Conservation (phyloP, 1,140 invertebrate genomes). For the Rhizoglyphus robini region DNA sequence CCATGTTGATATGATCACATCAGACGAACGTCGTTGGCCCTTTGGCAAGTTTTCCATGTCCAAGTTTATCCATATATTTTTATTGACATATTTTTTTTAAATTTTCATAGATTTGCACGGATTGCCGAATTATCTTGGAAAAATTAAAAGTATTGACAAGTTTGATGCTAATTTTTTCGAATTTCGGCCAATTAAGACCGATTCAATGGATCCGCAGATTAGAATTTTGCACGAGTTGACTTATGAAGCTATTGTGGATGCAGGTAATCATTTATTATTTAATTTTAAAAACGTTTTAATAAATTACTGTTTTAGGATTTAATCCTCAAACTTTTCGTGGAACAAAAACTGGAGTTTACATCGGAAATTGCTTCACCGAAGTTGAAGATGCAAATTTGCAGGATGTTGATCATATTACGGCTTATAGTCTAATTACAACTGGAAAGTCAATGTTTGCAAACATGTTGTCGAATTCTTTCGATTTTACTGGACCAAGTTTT, state of each 20-base stretch:
- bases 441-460: slow-evolving; percentile 90
- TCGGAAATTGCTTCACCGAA: slow-evolving; percentile 73
- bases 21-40: slow-evolving; percentile 24
- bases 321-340: slow-evolving; percentile 34
- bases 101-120: slow-evolving; percentile 41
- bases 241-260: slow-evolving; percentile 85
- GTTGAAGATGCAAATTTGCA: slow-evolving; percentile 60
- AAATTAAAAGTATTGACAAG: slow-evolving; percentile 68
- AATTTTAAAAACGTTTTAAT: background rate
- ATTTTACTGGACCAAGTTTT: slow-evolving; percentile 76
- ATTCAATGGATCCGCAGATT: slow-evolving; percentile 88
- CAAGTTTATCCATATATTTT: too few relatives aligned
- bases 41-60: slow-evolving; percentile 30
- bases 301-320: slow-evolving; percentile 23
- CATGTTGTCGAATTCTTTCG: slow-evolving; percentile 85
- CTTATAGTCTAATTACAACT: slow-evolving; percentile 83
- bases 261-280: slow-evolving; percentile 42
- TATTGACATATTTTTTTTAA: too few relatives aligned
- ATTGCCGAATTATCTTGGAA: slow-evolving; percentile 66
- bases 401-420: slow-evolving; percentile 44
- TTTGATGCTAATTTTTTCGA: slow-evolving; percentile 86
- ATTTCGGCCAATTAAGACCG: slow-evolving; percentile 76
- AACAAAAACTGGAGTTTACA: slow-evolving; percentile 73
- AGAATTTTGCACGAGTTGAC: slow-evolving; percentile 79
- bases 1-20: slow-evolving; percentile 55